These are phyloP conservation scores for Spatulosminthurus flaviceps DNA, from an alignment of 2,888 invertebrate genomes.

Conservation along the genomic window DNA sequence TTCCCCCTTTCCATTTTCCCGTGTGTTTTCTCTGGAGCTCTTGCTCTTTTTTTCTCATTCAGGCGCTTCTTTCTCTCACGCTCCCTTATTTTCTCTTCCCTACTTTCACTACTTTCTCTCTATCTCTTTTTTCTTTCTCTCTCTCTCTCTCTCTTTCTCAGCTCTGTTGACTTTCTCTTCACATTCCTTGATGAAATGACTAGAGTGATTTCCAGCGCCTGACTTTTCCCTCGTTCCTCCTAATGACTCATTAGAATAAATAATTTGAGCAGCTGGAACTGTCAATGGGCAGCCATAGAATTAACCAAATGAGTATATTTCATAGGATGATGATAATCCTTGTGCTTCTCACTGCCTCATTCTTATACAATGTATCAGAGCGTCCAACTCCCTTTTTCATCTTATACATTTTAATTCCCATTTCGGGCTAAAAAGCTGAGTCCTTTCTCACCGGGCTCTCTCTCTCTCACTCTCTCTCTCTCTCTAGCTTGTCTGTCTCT, in stretches of 20 bases:
- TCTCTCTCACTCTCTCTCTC: too few species aligned
- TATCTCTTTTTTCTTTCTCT: background rate
- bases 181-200: constrained; percentile 19
- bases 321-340: background rate
- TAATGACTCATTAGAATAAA: constrained; percentile 44
- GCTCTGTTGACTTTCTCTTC: background rate
- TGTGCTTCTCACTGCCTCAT: too few species aligned
- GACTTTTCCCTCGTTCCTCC: constrained; percentile 12
- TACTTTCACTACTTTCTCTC: too few species aligned
- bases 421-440: too few species aligned
- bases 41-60: background rate
- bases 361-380: too few species aligned
- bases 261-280: constrained; percentile 35
- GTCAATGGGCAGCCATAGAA: constrained; percentile 27
- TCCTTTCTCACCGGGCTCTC: too few species aligned
- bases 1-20: too few species aligned
- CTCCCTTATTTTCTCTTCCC: too few species aligned
- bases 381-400: too few species aligned
- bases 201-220: constrained; percentile 31
- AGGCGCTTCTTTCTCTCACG: background rate
- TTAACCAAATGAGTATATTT: constrained; percentile 36
- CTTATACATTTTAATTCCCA: too few species aligned
- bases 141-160: background rate
- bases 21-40: too few species aligned
- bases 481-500: too few species aligned